Evolutionary conservation across 1,140 invertebrate species (phyloP), one percentile per base, ranked within the genome.

Genomic region (Aphis craccivora): DNA sequence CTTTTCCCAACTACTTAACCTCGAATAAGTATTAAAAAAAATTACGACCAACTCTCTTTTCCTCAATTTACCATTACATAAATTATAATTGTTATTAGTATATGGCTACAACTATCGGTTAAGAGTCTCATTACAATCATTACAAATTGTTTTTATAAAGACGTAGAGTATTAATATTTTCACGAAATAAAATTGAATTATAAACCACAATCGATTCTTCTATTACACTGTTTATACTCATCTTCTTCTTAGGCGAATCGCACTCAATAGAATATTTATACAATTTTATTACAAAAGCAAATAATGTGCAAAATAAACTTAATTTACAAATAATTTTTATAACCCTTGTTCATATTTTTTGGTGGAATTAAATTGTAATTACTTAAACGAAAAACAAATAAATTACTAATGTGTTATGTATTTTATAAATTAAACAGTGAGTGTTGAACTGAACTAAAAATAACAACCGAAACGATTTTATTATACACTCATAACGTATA

Each of bases 21-120:
- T n/a, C 37, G 43, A 86, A 86, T 76, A 76, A 76, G n/a, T n/a
- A 76, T 76, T 60, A n/a, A 76, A 30, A 67, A n/a, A 76, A n/a
- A 18, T 18, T 48, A 76, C 30, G 60, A 14, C 60, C 60, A 76
- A 67, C 30, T 67, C 60, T 1, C 30, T n/a, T 76, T 76, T n/a
- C n/a, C 25, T 76, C 60, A 6, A 76, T 76, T n/a, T 18, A 20
- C 60, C 60, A 20, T 76, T n/a, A 51, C 3, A 51, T 51, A 76
- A n/a, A 76, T 76, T 76, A 67, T 60, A 60, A 67, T 67, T 67
- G 14, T 76, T 76, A 76, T 76, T 76, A 18, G 4, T n/a, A 76
- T n/a, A 67, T 30, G 30, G n/a, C 60, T 67, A 55, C 23, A 67
- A 3, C 30, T n/a, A n/a, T 67, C 25, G 30, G 30, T 67, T 18